Evolutionary conservation across 2,113 vertebrate species (phyloP).

Genomic region (Parus major): DNA sequence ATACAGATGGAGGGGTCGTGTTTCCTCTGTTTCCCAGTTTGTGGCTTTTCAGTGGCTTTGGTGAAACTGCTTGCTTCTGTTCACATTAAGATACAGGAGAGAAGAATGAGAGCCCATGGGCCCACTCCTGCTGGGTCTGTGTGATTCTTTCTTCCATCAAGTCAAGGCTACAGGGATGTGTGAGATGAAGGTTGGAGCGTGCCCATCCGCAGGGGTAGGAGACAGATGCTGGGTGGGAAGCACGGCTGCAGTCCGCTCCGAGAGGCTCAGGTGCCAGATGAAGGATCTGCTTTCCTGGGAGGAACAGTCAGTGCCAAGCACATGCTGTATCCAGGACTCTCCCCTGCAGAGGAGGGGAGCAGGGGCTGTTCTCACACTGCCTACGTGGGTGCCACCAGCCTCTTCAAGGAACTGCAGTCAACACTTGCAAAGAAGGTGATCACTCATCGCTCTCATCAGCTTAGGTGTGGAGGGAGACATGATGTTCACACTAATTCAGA

Average conservation of each 20-base stretch:
- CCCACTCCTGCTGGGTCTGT: not conserved
- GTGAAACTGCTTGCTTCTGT: not conserved
- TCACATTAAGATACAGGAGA: not conserved
- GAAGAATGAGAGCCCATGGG: not conserved
- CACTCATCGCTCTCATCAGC: not conserved
- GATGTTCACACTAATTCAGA: not conserved
- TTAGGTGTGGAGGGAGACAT: not conserved
- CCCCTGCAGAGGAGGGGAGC: not conserved
- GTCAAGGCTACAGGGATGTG: not conserved
- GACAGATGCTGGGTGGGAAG: conserved; percentile 46
- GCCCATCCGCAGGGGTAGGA: not conserved
- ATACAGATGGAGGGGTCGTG: not conserved
- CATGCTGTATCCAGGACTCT: not conserved
- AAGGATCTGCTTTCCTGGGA: not conserved
- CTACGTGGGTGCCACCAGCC: not conserved
- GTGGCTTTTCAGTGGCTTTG: not conserved
- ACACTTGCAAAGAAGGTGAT: not conserved
- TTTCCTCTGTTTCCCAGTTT: not conserved
- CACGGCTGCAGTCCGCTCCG: not conserved
- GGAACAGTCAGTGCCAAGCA: not conserved
- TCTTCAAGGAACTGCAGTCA: not conserved
- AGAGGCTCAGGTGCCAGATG: conserved; percentile 34
- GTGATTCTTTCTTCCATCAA: not conserved
- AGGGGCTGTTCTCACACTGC: conserved; percentile 5
- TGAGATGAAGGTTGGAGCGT: not conserved